A percentile compares a stretch with the other conserved stretches of the same genome.
These are phyloP conservation scores for Holothuria glaberrima DNA, from an alignment of 35 echinoderm and acorn worm genomes.

Conservation along the genomic window DNA sequence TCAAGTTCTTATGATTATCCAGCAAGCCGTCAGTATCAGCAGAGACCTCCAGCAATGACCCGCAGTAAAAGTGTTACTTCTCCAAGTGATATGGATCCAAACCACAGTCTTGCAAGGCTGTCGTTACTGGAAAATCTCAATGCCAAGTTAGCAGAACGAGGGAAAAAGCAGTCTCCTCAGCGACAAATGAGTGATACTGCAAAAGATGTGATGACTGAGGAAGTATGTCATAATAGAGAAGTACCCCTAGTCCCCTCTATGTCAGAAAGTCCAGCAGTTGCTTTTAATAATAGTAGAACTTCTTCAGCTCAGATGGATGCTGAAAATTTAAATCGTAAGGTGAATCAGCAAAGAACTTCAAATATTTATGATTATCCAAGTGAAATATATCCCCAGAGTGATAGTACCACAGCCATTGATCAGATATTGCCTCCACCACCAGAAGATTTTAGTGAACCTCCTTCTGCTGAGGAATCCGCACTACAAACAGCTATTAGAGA, in stretches of 20 bases:
- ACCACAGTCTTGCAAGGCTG: slow-evolving; percentile 46
- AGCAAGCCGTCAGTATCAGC: neutral
- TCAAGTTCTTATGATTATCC: slow-evolving; percentile 17
- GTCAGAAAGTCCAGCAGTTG: neutral
- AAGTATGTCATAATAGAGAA: neutral
- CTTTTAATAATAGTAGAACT: too few relatives aligned
- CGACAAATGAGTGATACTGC: too few relatives aligned
- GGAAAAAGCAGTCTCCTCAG: neutral
- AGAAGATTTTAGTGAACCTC: neutral
- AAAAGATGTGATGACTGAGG: too few relatives aligned
- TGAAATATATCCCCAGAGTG: slow-evolving; percentile 8
- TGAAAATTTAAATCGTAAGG: too few relatives aligned
- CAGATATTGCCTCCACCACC: neutral
- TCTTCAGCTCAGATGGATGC: too few relatives aligned
- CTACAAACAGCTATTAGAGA: slow-evolving; percentile 18
- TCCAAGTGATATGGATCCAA: slow-evolving; percentile 52
- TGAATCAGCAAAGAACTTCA: neutral
- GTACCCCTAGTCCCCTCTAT: neutral
- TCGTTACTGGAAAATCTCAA: slow-evolving; percentile 80
- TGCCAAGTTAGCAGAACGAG: slow-evolving; percentile 80
- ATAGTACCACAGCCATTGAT: neutral
- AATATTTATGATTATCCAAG: slow-evolving; percentile 4
- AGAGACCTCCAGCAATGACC: slow-evolving; percentile 45
- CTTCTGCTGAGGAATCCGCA: neutral
- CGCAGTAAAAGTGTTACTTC: slow-evolving; percentile 78